Conservation (phyloP, 2,888 invertebrate genomes). For the Panorpa germanica region DNA sequence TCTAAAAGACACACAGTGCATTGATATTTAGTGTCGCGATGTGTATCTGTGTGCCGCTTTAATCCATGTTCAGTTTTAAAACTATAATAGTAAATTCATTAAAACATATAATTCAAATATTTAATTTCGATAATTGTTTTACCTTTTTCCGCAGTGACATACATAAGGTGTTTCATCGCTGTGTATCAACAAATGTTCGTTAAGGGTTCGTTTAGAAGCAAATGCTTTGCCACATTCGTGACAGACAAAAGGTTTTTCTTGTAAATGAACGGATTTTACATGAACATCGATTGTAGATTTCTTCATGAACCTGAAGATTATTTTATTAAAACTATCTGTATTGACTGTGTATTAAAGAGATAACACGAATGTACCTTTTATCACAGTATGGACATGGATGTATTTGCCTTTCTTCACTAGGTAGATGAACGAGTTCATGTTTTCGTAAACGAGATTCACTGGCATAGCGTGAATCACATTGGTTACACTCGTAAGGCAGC, state of each 20-base stretch:
- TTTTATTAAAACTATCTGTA: background rate
- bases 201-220: slow-evolving; percentile 26
- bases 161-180: slow-evolving; percentile 26
- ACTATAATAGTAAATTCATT: slow-evolving; percentile 12
- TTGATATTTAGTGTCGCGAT: slow-evolving; percentile 22
- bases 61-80: slow-evolving; percentile 19
- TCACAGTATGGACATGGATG: slow-evolving; percentile 17
- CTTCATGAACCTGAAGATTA: slow-evolving; percentile 16
- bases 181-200: slow-evolving; percentile 28
- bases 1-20: slow-evolving; percentile 24
- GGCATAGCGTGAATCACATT: slow-evolving; percentile 17
- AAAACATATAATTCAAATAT: too few species aligned
- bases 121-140: too few species aligned
- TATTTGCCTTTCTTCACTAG: slow-evolving; percentile 16
- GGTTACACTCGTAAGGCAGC: slow-evolving; percentile 18
- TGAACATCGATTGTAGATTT: slow-evolving; percentile 17
- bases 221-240: too few species aligned
- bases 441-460: slow-evolving; percentile 16
- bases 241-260: slow-evolving; percentile 25
- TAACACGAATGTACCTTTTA: slow-evolving; percentile 17
- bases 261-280: slow-evolving; percentile 17
- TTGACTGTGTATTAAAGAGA: too few species aligned
- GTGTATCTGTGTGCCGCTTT: slow-evolving; percentile 25
- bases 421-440: slow-evolving; percentile 17
- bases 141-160: slow-evolving; percentile 20